Percentiles rank a stretch among this genome's conserved stretches.
Evolutionary conservation across 2,113 vertebrate genomes (phyloP).

Genomic region (cattle (Bos taurus)): DNA sequence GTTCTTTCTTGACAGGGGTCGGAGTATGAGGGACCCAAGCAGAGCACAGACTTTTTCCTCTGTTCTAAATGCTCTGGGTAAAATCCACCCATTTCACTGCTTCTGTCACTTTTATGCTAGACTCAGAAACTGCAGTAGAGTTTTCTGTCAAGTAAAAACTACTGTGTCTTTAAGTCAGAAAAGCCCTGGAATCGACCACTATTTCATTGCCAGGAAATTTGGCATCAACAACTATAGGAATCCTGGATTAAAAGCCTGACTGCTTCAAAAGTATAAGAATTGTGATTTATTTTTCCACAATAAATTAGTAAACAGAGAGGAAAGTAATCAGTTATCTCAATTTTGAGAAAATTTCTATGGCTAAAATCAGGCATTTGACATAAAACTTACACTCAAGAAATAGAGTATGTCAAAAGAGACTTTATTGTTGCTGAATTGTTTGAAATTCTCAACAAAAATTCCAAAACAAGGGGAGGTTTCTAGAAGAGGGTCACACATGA

Average conservation of each 20-base stretch:
- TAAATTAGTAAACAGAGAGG: slow-evolving; percentile 43
- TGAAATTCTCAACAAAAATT: slow-evolving; percentile 70
- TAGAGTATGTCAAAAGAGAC: slow-evolving; percentile 31
- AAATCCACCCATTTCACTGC: background rate
- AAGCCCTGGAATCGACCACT: slow-evolving; percentile 44
- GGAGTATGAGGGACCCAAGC: background rate
- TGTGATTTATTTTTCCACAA: slow-evolving; percentile 44
- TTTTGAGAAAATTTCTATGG: slow-evolving; percentile 21
- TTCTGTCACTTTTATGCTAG: slow-evolving; percentile 23
- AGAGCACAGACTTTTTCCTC: background rate
- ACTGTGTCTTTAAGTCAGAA: slow-evolving; percentile 70
- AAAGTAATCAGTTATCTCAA: slow-evolving; percentile 34
- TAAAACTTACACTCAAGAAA: slow-evolving; percentile 47
- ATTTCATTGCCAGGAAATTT: slow-evolving; percentile 61
- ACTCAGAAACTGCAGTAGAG: background rate
- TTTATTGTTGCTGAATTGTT: slow-evolving; percentile 62
- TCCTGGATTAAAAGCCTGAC: slow-evolving; percentile 44
- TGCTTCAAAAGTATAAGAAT: slow-evolving; percentile 44
- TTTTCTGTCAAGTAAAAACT: slow-evolving; percentile 5
- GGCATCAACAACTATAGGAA: slow-evolving; percentile 43
- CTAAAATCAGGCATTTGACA: slow-evolving; percentile 36
- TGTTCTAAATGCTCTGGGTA: background rate
- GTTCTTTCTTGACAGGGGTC: background rate
- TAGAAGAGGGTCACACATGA: slow-evolving; percentile 69
- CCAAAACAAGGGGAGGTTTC: slow-evolving; percentile 64